Percentiles rank a stretch among this genome's conserved stretches.
Evolutionary conservation across 2,113 vertebrate species (phyloP).

Genomic region (Indicator maculatus): DNA sequence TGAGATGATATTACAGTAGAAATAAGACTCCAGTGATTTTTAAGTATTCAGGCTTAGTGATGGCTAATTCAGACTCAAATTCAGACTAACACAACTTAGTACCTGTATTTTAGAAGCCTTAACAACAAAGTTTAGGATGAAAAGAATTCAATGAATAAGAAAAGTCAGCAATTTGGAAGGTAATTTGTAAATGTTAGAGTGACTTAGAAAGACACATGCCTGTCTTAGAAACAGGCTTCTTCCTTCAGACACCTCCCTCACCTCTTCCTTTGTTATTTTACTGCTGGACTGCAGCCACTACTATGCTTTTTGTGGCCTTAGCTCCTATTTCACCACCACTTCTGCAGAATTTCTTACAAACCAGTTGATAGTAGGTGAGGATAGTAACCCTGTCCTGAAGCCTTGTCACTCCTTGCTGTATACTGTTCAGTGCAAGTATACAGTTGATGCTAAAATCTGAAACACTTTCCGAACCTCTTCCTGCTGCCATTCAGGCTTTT

Average conservation of each 20-base stretch:
- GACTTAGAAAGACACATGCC: background rate
- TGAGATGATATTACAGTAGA: background rate
- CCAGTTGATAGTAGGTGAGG: background rate
- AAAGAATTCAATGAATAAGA: background rate
- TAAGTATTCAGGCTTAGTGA: background rate
- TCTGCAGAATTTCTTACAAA: background rate
- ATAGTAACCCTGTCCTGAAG: background rate
- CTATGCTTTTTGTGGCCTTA: background rate
- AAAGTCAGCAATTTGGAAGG: background rate
- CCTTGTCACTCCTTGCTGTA: background rate
- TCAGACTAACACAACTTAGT: background rate
- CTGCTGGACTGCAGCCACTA: background rate
- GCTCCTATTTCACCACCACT: background rate
- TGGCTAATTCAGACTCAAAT: background rate
- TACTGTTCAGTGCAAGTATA: background rate
- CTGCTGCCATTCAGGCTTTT: background rate
- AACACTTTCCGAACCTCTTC: background rate
- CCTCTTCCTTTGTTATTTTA: background rate
- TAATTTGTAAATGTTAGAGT: background rate
- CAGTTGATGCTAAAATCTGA: background rate
- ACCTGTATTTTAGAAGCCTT: background rate
- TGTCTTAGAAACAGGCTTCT: background rate
- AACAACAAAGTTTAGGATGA: background rate
- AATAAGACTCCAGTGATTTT: background rate
- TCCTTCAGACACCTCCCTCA: background rate